phyloP scores from a whole-genome alignment of 2,113 vertebrate species.

The Capreolus pygargus region DNA sequence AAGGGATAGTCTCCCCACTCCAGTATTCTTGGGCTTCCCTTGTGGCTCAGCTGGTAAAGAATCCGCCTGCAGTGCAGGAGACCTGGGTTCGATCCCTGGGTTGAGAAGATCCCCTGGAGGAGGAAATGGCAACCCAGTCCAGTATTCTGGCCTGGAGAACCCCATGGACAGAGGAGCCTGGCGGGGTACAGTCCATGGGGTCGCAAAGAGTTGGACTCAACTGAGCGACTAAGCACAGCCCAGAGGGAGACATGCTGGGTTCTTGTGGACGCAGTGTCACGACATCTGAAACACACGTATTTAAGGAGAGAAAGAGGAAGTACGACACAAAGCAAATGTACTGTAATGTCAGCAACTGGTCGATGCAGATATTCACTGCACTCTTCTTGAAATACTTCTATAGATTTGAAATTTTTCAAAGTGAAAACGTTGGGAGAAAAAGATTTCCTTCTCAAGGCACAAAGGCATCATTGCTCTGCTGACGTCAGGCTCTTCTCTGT shows the following conservation, averaged over 20 bases:
- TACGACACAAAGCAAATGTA: rapidly evolving
- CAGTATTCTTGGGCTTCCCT: too few species aligned
- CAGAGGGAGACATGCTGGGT: rapidly evolving
- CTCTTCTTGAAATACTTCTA: neutral
- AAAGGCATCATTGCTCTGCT: rapidly evolving
- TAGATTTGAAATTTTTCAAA: neutral
- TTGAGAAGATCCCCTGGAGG: neutral
- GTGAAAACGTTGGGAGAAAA: neutral
- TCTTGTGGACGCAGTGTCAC: neutral
- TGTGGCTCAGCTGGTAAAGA: too few species aligned
- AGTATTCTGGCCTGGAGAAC: neutral
- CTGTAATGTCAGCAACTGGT: rapidly evolving
- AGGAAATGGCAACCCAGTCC: neutral
- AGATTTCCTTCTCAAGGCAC: neutral
- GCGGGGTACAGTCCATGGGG: neutral
- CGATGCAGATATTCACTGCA: rapidly evolving
- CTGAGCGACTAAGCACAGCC: neutral
- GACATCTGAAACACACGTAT: rapidly evolving
- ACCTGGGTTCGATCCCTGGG: too few species aligned
- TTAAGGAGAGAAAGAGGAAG: neutral
- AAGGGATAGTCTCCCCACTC: neutral
- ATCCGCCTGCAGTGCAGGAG: rapidly evolving
- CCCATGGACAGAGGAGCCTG: neutral
- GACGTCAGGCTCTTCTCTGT: neutral
- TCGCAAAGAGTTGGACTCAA: neutral